A percentile compares a stretch with the other conserved stretches of the same genome.
phyloP scores from a whole-genome alignment of 2,888 invertebrate species.

The Catotricha subobsoleta region DNA sequence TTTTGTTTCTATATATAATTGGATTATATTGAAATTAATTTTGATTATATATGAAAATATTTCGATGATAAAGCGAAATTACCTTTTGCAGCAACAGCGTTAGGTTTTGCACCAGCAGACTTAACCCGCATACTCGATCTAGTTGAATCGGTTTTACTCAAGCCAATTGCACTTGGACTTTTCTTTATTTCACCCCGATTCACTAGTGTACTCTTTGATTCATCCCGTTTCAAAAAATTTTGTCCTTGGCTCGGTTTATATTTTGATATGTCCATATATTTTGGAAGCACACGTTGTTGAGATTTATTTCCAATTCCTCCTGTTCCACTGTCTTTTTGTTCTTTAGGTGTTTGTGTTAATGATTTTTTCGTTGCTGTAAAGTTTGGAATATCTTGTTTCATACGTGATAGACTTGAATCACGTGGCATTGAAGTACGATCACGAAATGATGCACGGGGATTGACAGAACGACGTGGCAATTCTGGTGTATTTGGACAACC shows the following conservation, averaged over 20 bases:
- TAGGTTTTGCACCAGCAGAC: slow-evolving; percentile 16
- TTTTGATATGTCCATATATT: slow-evolving; percentile 44
- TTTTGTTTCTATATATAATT: slow-evolving; percentile 1
- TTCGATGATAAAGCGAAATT: background rate
- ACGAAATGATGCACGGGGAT: slow-evolving; percentile 16
- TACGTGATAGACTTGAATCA: slow-evolving; percentile 27
- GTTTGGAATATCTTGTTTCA: slow-evolving; percentile 26
- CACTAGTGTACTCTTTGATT: slow-evolving; percentile 31
- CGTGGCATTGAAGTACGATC: slow-evolving; percentile 28
- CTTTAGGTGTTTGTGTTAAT: slow-evolving; percentile 22
- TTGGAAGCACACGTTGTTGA: slow-evolving; percentile 22
- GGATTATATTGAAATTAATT: background rate
- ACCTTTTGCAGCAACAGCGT: background rate
- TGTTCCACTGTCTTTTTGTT: slow-evolving; percentile 10
- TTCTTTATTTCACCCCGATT: slow-evolving; percentile 21
- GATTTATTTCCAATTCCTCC: slow-evolving; percentile 9
- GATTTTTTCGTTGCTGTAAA: slow-evolving; percentile 29
- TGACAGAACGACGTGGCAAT: slow-evolving; percentile 28
- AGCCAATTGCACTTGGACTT: slow-evolving; percentile 27
- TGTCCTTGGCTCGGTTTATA: slow-evolving; percentile 35
- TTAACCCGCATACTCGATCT: slow-evolving; percentile 26
- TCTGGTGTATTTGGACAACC: slow-evolving; percentile 39
- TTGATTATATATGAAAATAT: background rate
- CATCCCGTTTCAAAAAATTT: slow-evolving; percentile 36
- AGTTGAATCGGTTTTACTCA: slow-evolving; percentile 22